A percentile compares a stretch with the other conserved stretches of the same genome.
Evolutionary conservation across 2,797 vertebrate species (phyloP).

Genomic region (Chrysocyon brachyurus): DNA sequence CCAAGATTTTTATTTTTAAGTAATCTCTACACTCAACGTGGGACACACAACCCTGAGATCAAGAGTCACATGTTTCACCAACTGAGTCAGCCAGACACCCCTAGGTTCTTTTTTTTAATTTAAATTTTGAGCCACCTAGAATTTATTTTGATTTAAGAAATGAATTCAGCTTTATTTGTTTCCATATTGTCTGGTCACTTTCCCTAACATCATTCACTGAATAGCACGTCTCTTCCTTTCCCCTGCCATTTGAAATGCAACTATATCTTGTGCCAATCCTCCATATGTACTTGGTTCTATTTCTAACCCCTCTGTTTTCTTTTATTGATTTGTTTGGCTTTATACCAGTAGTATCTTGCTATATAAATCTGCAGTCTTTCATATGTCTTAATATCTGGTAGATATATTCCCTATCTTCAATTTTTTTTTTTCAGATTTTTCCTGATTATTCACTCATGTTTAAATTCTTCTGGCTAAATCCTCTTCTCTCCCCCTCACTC

Average conservation of each 20-base stretch:
- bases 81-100: not conserved
- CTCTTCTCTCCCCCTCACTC: not conserved
- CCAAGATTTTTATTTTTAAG: not conserved
- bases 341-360: not conserved
- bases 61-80: not conserved
- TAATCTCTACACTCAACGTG: not conserved
- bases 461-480: not conserved
- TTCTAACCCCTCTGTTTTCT: constrained; percentile 53
- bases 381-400: constrained; percentile 39
- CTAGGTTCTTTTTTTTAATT: constrained; percentile 48
- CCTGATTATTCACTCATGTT: constrained; percentile 21
- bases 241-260: not conserved
- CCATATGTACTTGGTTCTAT: not conserved
- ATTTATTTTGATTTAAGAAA: constrained; percentile 44
- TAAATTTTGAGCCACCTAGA: constrained; percentile 7
- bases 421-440: constrained; percentile 1
- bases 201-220: not conserved
- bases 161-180: constrained; percentile 29
- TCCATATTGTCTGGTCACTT: not conserved
- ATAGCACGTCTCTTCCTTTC: not conserved
- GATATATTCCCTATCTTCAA: not conserved
- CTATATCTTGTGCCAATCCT: not conserved
- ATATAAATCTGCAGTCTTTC: not conserved
- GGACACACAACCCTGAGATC: not conserved
- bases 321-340: constrained; percentile 7